Base-by-base conservation (phyloP, 2,888 invertebrate species). In the Seira sanloemensis region DNA sequence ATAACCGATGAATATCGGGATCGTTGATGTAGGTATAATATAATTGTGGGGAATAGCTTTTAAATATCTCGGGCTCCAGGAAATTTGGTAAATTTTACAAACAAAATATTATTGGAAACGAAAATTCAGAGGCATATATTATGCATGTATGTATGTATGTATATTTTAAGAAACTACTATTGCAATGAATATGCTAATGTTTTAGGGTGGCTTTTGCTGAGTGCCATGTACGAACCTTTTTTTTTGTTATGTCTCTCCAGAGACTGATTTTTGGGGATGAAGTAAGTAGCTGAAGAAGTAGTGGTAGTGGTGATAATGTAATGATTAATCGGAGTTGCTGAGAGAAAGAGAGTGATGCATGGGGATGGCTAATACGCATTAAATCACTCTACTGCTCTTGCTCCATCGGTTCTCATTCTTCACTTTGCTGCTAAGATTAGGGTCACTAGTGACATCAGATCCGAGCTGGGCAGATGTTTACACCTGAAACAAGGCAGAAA, bases 291-390 rank as follows among this genome's bases (percentile, higher is more conserved):
- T 16, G 62, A 21, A 23, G 62, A 5, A 21, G 19, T 5, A 12
- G 7, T 62, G 1, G 62, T 62, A 58, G 4, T 23, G 71, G 81
- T 71, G 81, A 71, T 81, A 81, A 81, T 81, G 24, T 76, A 76
- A 81, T 81, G 81, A 81, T 81, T 81, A 81, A 81, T 76, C 76
- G 71, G 71, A 71, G 24, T 50, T 62, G 76, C 65, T 76, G 46
- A 76, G 81, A 65, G 75, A 68, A 75, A 65, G 71, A 81, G 71
- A 81, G 76, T 81, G 81, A 81, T 81, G 58, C 81, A 81, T 81
- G 76, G 71, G 71, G 58, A 21, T 71, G 69, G 71, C 50, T 76
- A n/a, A 68, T 76, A 69, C 25, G 75, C 81, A 75, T 76, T 81
- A 81, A 81, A 81, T 81, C 81, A 81, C 66, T 81, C 71, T 5